These are phyloP conservation scores for Sitophilus oryzae DNA, from an alignment of 1,140 invertebrate species.

Conservation along the genomic window DNA sequence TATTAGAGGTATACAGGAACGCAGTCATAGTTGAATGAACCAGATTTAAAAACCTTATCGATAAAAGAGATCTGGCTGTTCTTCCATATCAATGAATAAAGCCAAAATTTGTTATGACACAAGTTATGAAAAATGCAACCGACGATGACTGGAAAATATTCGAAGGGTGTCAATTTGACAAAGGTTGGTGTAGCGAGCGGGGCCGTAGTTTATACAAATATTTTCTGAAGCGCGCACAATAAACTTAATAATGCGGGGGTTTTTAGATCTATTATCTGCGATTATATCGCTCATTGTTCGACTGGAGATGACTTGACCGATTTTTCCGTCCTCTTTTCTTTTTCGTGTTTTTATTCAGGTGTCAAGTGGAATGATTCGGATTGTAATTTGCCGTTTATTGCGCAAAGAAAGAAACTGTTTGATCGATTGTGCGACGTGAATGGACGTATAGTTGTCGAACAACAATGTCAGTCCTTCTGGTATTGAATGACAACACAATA, in stretches of 20 bases:
- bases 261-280: conserved; percentile 26
- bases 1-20: conserved; percentile 14
- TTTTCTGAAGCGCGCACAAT: conserved; percentile 19
- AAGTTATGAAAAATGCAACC: conserved; percentile 33
- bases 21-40: conserved; percentile 24
- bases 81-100: conserved; percentile 31
- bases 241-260: conserved; percentile 20
- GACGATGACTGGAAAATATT: conserved; percentile 29
- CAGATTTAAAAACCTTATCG: conserved; percentile 25
- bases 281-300: conserved; percentile 23
- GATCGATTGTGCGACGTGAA: not conserved
- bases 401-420: conserved; percentile 5
- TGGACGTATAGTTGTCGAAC: not conserved
- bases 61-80: conserved; percentile 16
- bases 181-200: conserved; percentile 23
- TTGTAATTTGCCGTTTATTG: conserved; percentile 6
- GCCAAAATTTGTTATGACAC: conserved; percentile 33
- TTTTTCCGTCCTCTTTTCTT: not conserved
- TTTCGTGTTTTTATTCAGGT: conserved; percentile 7
- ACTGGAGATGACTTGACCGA: conserved; percentile 10
- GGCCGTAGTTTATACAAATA: conserved; percentile 25
- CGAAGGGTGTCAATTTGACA: conserved; percentile 29
- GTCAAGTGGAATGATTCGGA: conserved; percentile 3
- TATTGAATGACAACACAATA: too few species aligned
- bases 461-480: too few species aligned